A percentile compares a stretch with the other conserved stretches of the same genome.
Conservation (phyloP, 2,113 vertebrate species). For the Edolisoma coerulescens region DNA sequence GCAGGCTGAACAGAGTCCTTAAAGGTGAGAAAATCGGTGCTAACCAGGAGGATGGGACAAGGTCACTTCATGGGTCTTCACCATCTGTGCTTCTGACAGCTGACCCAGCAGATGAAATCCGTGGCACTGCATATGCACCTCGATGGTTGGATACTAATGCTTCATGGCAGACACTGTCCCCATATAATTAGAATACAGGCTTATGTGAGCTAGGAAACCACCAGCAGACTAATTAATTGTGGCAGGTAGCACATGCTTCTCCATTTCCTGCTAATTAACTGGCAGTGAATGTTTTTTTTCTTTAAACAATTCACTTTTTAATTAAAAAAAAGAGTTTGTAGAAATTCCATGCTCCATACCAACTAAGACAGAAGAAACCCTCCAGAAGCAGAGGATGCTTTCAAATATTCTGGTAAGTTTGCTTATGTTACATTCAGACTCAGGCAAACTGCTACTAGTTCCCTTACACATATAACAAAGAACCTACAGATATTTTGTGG, state of each 20-base stretch:
- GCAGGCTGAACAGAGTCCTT: neutral
- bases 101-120: neutral
- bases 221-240: constrained; percentile 25
- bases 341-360: neutral
- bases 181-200: constrained; percentile 10
- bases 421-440: neutral
- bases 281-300: neutral
- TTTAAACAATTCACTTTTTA: neutral
- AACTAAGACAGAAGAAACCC: neutral
- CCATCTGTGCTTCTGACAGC: neutral
- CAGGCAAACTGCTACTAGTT: neutral
- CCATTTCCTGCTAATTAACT: constrained; percentile 29
- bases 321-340: neutral
- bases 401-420: neutral
- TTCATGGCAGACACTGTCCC: constrained; percentile 11
- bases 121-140: neutral
- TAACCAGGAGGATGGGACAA: neutral
- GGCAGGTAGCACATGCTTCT: constrained; percentile 48
- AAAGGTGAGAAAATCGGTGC: neutral
- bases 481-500: neutral
- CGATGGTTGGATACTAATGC: neutral
- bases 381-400: neutral
- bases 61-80: neutral
- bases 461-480: neutral
- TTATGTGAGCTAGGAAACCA: neutral